Base-by-base conservation (phyloP, 2,888 invertebrate genomes). In the Lepeophtheirus nordmannii region DNA sequence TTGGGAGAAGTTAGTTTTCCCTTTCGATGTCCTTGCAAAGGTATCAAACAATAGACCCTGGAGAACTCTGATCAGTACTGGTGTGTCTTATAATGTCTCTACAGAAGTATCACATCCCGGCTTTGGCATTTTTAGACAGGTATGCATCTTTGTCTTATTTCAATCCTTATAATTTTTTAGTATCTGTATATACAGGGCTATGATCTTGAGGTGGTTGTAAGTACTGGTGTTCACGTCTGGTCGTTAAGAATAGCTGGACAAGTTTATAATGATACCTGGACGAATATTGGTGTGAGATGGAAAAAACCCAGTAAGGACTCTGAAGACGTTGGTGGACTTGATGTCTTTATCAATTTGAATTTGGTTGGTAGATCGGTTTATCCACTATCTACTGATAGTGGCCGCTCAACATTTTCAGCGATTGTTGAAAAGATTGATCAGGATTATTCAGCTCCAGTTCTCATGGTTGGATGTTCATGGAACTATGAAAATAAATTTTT, bases 141-240 rank as follows among this genome's bases (percentile, higher is more conserved):
- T 61, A 5, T 30, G 20, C 12, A 23, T 22, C n/a, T n/a, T n/a
- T n/a, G n/a, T 30, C 30, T 30, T 5, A 2, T 30, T 30, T 30
- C 7, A 7, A 30, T 5, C n/a, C n/a, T n/a, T 46, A n/a, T 17
- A 46, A n/a, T 46, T 46, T 5, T n/a, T 46, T 2, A 5, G 2
- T 8, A 17, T 46, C 8, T 46, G 14, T 46, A 5, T 46, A 8
- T 17, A 5, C 20, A 65, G 39, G 65, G 65, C 1, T 20, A 30
- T n/a, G 1, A 70, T 59, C 37, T 67, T n/a, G 60, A 67, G 12
- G 66, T 14, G 12, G 40, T 60, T 11, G 41, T 66, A 14, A 66
- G 66, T 37, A 66, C 66, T 10, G 66, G 66, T 10, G 37, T 17
- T 20, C 10, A 23, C 14, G 60, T 66, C 1, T 66, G 66, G 66